Evolutionary conservation across 92 coral and sea anemone species (phyloP).

Genomic region (Scolanthus callimorphus): DNA sequence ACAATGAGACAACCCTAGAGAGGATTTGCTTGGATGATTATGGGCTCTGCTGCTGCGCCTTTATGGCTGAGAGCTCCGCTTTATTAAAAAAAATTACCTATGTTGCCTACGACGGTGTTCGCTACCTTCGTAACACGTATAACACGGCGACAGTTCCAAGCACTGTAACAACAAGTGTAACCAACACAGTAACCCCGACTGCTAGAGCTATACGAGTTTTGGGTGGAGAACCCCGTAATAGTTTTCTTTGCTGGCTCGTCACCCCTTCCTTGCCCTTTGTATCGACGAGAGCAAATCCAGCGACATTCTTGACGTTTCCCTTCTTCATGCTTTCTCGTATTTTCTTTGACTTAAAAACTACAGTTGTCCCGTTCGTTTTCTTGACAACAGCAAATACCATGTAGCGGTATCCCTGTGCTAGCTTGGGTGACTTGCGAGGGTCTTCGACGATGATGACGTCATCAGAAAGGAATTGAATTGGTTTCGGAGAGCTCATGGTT

Average conservation of each 20-base stretch:
- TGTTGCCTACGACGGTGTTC: too few species aligned
- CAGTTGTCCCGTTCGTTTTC: slow-evolving; percentile 5
- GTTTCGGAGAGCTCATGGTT: not conserved
- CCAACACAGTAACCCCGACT: slow-evolving; percentile 18
- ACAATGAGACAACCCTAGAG: too few species aligned
- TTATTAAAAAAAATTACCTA: too few species aligned
- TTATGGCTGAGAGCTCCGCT: too few species aligned
- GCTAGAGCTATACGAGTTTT: slow-evolving; percentile 3
- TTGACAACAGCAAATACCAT: slow-evolving; percentile 22
- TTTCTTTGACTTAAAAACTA: not conserved
- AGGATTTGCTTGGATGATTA: too few species aligned
- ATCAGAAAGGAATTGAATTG: slow-evolving; percentile 9
- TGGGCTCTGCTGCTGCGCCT: too few species aligned
- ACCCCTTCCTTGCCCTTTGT: not conserved
- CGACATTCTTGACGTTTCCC: slow-evolving; percentile 3
- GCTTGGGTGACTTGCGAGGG: slow-evolving; percentile 6
- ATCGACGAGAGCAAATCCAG: slow-evolving; percentile 10
- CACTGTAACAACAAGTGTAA: slow-evolving; percentile 7
- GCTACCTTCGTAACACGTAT: slow-evolving; percentile 16
- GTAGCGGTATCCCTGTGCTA: slow-evolving; percentile 7
- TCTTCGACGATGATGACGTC: slow-evolving; percentile 24
- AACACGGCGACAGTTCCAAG: slow-evolving; percentile 1
- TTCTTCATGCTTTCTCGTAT: slow-evolving; percentile 3
- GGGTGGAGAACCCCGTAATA: not conserved
- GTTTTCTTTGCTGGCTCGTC: not conserved